Conservation (phyloP, 2,888 invertebrate genomes). For the Gymnoscelis rufifasciata region DNA sequence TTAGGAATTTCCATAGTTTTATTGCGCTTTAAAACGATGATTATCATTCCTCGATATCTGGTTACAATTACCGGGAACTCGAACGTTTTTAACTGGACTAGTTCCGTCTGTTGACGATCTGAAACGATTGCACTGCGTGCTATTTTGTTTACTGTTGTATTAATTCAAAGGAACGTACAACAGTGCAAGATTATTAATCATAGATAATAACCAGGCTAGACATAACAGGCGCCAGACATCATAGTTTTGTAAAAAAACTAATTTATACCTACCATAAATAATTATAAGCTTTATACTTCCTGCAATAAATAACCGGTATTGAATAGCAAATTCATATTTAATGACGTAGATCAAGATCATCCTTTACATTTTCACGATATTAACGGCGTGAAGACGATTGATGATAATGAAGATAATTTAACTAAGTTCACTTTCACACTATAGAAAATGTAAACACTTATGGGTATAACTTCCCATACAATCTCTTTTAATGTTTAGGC, state of each 20-base stretch:
- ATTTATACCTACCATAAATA: neutral
- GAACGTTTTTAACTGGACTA: constrained; percentile 1
- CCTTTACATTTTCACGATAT: too few species aligned
- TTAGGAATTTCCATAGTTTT: constrained; percentile 42
- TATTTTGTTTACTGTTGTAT: neutral
- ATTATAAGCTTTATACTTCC: neutral
- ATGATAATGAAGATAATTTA: too few species aligned
- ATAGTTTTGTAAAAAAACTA: too few species aligned
- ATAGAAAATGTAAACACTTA: too few species aligned
- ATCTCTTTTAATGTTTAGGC: too few species aligned
- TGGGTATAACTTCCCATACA: too few species aligned
- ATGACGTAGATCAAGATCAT: neutral
- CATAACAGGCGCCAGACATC: too few species aligned
- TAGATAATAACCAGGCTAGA: too few species aligned
- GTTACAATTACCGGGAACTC: constrained; percentile 21
- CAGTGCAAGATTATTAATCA: neutral
- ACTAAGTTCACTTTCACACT: too few species aligned
- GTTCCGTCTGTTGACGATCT: too few species aligned
- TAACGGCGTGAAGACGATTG: too few species aligned
- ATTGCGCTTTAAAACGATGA: constrained; percentile 27
- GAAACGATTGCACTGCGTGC: too few species aligned
- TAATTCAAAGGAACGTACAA: neutral
- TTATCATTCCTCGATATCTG: constrained; percentile 21
- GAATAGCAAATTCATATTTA: constrained; percentile 29
- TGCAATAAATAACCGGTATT: constrained; percentile 27